A percentile compares a stretch with the other conserved stretches of the same genome.
Conservation (phyloP, 2,797 vertebrate species). For the Rhynchotus rufescens region DNA sequence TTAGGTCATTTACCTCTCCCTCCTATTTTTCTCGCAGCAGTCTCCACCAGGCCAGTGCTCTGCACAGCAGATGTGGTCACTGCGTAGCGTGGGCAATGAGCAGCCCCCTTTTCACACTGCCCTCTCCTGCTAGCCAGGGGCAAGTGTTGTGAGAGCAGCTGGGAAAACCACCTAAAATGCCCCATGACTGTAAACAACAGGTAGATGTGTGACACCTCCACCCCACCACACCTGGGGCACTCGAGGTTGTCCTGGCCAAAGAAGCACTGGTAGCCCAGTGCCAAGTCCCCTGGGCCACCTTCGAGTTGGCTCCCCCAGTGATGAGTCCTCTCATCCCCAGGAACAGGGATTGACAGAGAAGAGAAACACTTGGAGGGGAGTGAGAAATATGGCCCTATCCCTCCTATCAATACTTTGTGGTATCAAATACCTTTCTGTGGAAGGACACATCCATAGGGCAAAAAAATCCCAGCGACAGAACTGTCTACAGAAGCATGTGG, state of each 20-base stretch:
- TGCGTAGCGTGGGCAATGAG: accelerated
- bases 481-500: not conserved
- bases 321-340: not conserved
- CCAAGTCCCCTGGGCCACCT: not conserved
- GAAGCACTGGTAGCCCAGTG: no score
- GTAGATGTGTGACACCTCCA: not conserved
- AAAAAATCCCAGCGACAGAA: not conserved
- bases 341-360: not conserved
- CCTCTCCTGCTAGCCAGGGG: not conserved
- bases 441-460: not conserved
- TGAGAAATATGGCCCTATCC: not conserved
- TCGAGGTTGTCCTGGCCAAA: not conserved
- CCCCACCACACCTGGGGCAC: not conserved
- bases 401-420: not conserved
- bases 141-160: not conserved
- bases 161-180: not conserved
- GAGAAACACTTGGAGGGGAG: not conserved
- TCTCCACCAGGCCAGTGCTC: not conserved
- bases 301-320: not conserved
- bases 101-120: not conserved
- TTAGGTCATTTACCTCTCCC: not conserved
- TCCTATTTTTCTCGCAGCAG: not conserved
- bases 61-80: not conserved
- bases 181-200: accelerated
- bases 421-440: not conserved